Percentiles rank a stretch among this genome's conserved stretches.
phyloP scores from a whole-genome alignment of 2,797 vertebrate genomes.

The Pipistrellus kuhlii region DNA sequence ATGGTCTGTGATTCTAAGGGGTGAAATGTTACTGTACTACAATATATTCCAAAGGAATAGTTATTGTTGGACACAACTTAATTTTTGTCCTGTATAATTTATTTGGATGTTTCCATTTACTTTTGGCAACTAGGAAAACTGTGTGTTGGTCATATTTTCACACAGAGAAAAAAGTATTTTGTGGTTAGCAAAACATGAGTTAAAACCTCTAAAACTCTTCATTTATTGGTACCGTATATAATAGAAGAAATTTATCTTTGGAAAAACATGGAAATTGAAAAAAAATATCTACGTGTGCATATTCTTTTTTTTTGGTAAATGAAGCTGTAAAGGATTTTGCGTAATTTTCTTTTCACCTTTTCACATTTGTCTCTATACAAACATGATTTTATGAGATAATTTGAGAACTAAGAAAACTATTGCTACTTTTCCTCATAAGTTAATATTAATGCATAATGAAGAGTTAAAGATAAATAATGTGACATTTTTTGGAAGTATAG shows the following conservation, averaged over 20 bases:
- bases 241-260: not conserved
- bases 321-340: not conserved
- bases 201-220: not conserved
- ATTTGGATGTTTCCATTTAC: not conserved
- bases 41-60: not conserved
- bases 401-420: not conserved
- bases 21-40: not conserved
- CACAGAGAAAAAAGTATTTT: conserved; percentile 20
- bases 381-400: not conserved
- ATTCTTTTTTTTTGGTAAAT: not conserved
- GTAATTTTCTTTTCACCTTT: not conserved
- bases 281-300: not conserved
- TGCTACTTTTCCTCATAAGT: not conserved
- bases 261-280: not conserved
- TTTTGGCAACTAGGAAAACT: not conserved
- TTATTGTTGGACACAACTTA: not conserved
- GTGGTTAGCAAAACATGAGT: not conserved
- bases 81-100: not conserved
- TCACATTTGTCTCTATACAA: not conserved
- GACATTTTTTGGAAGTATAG: not conserved
- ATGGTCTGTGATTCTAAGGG: not conserved
- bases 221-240: not conserved
- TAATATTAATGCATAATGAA: conserved; percentile 17
- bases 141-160: conserved; percentile 20
- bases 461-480: not conserved